These are phyloP conservation scores for Drosophila murphyi DNA, from an alignment of 1,140 invertebrate genomes.

Conservation along the genomic window DNA sequence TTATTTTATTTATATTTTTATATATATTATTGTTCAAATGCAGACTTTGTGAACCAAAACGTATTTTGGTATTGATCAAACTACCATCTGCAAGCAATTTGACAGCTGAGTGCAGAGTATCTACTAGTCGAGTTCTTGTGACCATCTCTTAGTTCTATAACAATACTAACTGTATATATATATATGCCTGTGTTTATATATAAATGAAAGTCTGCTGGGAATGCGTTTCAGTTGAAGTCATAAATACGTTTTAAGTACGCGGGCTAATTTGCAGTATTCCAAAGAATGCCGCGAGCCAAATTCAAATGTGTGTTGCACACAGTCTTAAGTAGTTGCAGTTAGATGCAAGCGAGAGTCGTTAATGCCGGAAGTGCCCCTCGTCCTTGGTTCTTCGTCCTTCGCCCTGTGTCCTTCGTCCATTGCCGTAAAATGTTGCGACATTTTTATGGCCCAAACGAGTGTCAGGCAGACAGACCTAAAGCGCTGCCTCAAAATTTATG, in stretches of 20 bases:
- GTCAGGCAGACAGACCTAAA: constrained; percentile 57
- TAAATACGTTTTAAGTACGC: constrained; percentile 34
- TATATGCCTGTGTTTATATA: too few species aligned
- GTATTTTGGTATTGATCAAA: too few species aligned
- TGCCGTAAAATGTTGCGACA: constrained; percentile 74
- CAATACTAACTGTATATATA: too few species aligned
- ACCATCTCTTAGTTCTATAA: too few species aligned
- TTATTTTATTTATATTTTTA: neutral
- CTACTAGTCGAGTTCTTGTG: too few species aligned
- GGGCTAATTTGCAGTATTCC: constrained; percentile 35
- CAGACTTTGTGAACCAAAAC: too few species aligned
- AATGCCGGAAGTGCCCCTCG: constrained; percentile 77
- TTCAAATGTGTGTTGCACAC: constrained; percentile 16
- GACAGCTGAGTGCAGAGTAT: too few species aligned
- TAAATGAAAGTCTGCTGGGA: neutral
- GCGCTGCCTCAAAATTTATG: constrained; percentile 75
- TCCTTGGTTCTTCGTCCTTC: constrained; percentile 2
- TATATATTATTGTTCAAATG: neutral
- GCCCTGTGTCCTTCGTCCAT: constrained; percentile 48
- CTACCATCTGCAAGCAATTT: too few species aligned
- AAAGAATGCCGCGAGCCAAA: constrained; percentile 18
- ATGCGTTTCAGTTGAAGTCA: constrained; percentile 27
- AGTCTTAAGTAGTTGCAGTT: constrained; percentile 40
- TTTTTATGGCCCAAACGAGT: constrained; percentile 75
- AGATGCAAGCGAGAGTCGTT: constrained; percentile 30